A percentile compares a stretch with the other conserved stretches of the same genome.
Evolutionary conservation across 2,113 vertebrate species (phyloP).

Genomic region (Cephalopterus ornatus): DNA sequence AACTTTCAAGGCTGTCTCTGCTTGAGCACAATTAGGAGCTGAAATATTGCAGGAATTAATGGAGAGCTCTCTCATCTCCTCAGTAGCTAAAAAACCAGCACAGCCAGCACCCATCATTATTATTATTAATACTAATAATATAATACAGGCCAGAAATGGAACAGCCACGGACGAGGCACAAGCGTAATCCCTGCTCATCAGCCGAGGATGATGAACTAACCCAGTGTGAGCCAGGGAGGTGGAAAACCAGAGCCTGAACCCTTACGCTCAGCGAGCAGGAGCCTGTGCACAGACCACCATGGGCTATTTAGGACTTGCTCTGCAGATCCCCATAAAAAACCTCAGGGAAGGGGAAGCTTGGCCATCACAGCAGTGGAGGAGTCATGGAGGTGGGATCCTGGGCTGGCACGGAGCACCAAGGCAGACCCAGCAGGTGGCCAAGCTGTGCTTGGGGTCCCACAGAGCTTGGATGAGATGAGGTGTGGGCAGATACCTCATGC

Average conservation of each 20-base stretch:
- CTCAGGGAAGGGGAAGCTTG: neutral
- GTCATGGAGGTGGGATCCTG: rapidly evolving
- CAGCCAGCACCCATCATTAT: slow-evolving; percentile 39
- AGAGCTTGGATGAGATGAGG: rapidly evolving
- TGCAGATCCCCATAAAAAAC: neutral
- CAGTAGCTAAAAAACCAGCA: neutral
- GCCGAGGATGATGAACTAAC: neutral
- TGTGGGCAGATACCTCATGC: neutral
- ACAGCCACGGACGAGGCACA: neutral
- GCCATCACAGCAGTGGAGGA: neutral
- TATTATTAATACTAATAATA: slow-evolving; percentile 55
- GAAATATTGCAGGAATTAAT: slow-evolving; percentile 58
- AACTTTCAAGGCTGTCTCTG: slow-evolving; percentile 9
- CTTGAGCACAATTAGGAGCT: slow-evolving; percentile 43
- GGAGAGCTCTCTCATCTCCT: slow-evolving; percentile 41
- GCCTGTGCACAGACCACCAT: rapidly evolving
- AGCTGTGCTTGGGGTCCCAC: neutral
- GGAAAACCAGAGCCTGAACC: neutral
- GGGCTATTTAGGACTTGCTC: rapidly evolving
- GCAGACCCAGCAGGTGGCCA: neutral
- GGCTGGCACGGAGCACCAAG: neutral
- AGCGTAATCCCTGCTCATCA: neutral
- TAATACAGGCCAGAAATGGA: slow-evolving; percentile 35
- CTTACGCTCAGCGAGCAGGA: neutral
- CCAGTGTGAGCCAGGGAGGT: rapidly evolving